These are phyloP conservation scores for Myzus persicae DNA, from an alignment of 1,140 invertebrate species.

Conservation along the genomic window DNA sequence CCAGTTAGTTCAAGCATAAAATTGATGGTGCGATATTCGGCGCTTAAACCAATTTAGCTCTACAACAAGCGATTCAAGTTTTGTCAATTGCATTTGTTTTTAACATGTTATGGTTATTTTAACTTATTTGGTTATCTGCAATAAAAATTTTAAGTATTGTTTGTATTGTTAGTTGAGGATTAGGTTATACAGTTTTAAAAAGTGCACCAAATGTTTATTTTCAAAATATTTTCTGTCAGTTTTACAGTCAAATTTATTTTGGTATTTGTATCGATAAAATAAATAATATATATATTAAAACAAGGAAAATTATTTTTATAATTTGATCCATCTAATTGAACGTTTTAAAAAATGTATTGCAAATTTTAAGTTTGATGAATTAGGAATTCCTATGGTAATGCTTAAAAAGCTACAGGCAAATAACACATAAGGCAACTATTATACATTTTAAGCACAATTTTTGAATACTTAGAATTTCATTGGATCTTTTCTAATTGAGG, in stretches of 20 bases:
- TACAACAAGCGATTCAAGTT: background rate
- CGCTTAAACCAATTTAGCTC: no score
- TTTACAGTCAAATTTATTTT: background rate
- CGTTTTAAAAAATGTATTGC: background rate
- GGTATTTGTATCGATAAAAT: background rate
- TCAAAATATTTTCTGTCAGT: background rate
- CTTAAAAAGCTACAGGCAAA: background rate
- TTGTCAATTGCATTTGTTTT: background rate
- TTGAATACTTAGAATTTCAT: background rate
- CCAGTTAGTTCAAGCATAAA: background rate
- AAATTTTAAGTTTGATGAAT: background rate
- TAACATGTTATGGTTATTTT: background rate
- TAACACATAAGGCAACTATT: conserved; percentile 26
- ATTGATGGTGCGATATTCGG: no score
- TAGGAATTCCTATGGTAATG: background rate
- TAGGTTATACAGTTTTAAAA: background rate
- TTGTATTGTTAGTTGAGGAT: background rate
- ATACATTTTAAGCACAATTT: conserved; percentile 28
- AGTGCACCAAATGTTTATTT: background rate
- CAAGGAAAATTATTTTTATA: background rate
- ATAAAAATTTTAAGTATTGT: background rate
- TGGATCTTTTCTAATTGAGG: background rate
- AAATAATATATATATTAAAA: background rate
- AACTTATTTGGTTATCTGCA: background rate
- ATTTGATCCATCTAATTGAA: background rate